phyloP scores from a whole-genome alignment of 2,797 vertebrate species.

The Sibirionetta formosa region DNA sequence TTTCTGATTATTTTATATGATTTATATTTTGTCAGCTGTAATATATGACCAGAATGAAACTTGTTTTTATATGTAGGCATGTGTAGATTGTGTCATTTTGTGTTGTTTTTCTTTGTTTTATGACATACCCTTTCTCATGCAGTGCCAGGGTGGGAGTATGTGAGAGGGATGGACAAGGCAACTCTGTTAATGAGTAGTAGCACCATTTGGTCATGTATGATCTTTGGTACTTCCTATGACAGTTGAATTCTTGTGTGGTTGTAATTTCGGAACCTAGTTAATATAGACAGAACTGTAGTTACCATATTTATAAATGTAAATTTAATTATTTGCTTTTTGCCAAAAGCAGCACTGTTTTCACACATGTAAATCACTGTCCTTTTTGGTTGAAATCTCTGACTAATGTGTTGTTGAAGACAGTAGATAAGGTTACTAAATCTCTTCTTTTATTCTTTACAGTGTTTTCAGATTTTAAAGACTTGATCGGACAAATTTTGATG shows the following conservation, averaged over 20 bases:
- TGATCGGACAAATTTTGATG: conserved; percentile 99
- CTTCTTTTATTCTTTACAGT: conserved; percentile 81
- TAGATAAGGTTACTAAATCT: background rate
- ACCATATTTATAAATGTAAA: background rate
- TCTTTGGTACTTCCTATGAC: background rate
- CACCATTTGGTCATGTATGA: background rate
- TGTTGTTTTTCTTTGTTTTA: background rate
- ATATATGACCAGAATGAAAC: background rate
- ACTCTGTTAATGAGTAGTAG: background rate
- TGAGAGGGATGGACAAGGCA: background rate
- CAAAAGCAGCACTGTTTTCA: background rate
- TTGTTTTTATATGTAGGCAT: background rate
- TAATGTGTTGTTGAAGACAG: background rate
- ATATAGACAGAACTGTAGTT: background rate
- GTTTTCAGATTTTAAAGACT: conserved; percentile 97
- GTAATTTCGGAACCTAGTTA: background rate
- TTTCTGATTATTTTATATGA: background rate
- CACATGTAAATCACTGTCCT: background rate
- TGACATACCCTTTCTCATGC: background rate
- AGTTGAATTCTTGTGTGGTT: background rate
- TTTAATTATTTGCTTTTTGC: background rate
- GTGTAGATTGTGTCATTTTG: rapidly evolving
- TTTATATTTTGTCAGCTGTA: background rate
- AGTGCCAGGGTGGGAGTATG: background rate
- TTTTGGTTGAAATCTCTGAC: background rate